Base-by-base conservation (phyloP, 2,797 vertebrate species). In the Thalassophryne amazonica region DNA sequence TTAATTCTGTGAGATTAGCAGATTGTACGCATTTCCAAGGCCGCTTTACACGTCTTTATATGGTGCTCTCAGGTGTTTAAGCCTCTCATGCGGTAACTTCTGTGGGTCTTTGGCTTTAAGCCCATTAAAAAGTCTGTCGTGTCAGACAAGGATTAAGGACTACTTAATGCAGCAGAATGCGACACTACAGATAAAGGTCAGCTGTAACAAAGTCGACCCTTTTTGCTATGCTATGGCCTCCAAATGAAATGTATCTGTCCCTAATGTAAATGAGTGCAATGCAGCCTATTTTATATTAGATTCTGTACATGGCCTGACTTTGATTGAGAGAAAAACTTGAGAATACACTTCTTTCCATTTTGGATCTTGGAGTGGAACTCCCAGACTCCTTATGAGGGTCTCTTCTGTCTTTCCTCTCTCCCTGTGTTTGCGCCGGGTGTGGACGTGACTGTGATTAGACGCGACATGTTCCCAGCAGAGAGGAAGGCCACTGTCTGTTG, bases 91-190 rank as follows among this genome's bases (percentile, higher is more conserved):
- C 84, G 86, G 84, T 85, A 84, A 89, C 73, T 86, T 85, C 75
- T 80, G 61, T 78, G 74, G 87, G 83, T 89, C 86, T 86, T 84
- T 86, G 80, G 81, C 71, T 70, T 68, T 89, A 90, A 92, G 70
- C 84, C 83, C 78, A 85, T 91, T 90, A 88, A 85, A n/a, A 91
- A 89, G 84, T 85, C 86, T 88, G 85, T 90, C 70, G 49, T 88
- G 86, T 88, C 87, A 85, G 86, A 86, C 80, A 27, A 83, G 85
- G 87, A 85, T 88, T 86, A 88, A 77, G 73, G 66, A 69, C 78
- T 65, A 65, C 74, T 85, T 84, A 75, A 86, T 64, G 77, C 71
- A 68, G 69, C 76, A 49, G 63, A 70, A 62, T 59, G 69, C 70
- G 62, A 61, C 43, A 39, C 52, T 27, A 14, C 18, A 73, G 63